These are phyloP conservation scores for Lutjanus argentimaculatus DNA, from an alignment of 2,797 vertebrate genomes.

Conservation along the genomic window DNA sequence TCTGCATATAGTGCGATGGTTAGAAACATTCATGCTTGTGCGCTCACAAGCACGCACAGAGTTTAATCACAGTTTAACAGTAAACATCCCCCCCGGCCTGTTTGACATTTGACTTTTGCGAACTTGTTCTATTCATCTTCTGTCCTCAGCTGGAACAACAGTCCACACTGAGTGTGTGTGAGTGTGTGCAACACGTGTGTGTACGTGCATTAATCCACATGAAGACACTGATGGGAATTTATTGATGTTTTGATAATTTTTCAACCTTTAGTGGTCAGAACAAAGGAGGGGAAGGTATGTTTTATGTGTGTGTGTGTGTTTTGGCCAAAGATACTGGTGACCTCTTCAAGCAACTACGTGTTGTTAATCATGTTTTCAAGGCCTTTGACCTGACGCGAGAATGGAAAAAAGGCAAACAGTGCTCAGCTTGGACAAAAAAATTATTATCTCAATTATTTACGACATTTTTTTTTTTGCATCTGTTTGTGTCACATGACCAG, in stretches of 20 bases:
- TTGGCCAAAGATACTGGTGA: not conserved
- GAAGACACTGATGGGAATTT: constrained; percentile 41
- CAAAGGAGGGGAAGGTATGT: not conserved
- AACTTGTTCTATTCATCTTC: constrained; percentile 45
- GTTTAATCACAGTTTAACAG: constrained; percentile 56
- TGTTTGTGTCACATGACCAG: not conserved
- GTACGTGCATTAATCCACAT: constrained; percentile 54
- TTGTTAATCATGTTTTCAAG: constrained; percentile 25
- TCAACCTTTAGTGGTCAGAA: constrained; percentile 42
- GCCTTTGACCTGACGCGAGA: not conserved
- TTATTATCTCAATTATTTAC: not conserved
- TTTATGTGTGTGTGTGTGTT: not conserved
- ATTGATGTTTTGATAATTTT: constrained; percentile 45
- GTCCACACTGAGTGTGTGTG: constrained; percentile 24
- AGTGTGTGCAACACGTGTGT: constrained; percentile 18
- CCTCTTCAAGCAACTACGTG: too few relatives aligned
- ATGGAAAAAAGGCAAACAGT: not conserved
- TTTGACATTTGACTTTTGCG: constrained; percentile 60
- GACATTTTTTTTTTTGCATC: not conserved
- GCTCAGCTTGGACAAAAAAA: not conserved
- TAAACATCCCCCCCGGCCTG: constrained; percentile 60
- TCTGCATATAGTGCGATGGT: not conserved
- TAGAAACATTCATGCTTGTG: not conserved
- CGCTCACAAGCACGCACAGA: not conserved
- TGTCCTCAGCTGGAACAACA: constrained; percentile 74